Percentiles rank a stretch among this genome's conserved stretches.
phyloP scores from a whole-genome alignment of 53 echinoderm and acorn worm species.

The Astropecten irregularis region DNA sequence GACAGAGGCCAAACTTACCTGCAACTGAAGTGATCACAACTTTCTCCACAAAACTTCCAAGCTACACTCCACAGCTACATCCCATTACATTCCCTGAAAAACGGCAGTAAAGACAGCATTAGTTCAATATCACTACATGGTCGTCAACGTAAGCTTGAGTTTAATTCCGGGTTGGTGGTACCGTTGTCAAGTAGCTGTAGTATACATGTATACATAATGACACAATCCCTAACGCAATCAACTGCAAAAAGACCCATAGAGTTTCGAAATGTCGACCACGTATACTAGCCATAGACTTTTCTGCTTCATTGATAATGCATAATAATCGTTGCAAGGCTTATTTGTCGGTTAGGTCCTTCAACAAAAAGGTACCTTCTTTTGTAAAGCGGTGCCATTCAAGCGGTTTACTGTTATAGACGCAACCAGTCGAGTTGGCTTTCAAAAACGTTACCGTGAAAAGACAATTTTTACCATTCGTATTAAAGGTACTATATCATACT shows the following conservation, averaged over 20 bases:
- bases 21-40: neutral
- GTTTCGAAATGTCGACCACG: neutral
- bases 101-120: no score
- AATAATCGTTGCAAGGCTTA: no score
- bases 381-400: no score
- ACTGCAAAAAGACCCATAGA: neutral
- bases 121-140: neutral
- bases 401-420: no score
- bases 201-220: neutral
- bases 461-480: no score
- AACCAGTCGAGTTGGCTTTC: no score
- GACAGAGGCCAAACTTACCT: neutral
- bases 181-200: slow-evolving; percentile 2
- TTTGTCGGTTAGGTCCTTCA: no score
- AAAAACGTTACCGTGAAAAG: no score
- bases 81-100: no score
- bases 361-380: no score
- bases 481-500: no score
- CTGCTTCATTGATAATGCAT: neutral
- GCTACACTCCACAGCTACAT: neutral
- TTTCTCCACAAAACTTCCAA: neutral
- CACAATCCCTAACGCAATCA: neutral
- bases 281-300: no score
- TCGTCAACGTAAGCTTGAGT: neutral
- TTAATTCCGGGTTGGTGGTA: neutral